Evolutionary conservation across 2,113 vertebrate species (phyloP), one percentile per base, ranked within the genome.

Genomic region (Xenopus laevis): DNA sequence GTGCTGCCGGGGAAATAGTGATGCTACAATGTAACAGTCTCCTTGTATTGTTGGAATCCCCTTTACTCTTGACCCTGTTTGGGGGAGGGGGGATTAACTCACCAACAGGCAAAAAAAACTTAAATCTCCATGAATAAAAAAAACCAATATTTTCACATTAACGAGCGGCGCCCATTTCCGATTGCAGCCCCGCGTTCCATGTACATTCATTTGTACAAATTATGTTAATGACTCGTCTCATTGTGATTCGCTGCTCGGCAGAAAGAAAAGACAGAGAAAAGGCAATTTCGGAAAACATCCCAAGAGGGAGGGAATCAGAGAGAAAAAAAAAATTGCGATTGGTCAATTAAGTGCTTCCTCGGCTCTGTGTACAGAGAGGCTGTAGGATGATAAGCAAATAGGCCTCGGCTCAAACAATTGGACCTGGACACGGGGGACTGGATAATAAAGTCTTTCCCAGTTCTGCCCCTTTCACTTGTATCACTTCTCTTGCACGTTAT

Each of bases 141-240:
- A 74, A 74, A 74, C 55, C n/a, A n/a, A 61, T 65, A 74, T 60
- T 74, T 74, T 74, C 72, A n/a, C n/a, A n/a, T n/a, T n/a, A n/a
- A n/a, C n/a, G n/a, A n/a, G n/a, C 23, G 13, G 23, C 13, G 53
- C 4, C 57, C 50, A 12, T 50, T 50, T 74, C 67, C 65, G 59
- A 74, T 74, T 74, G 58, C 72, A 47, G 57, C 62, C 59, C 72
- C 59, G 46, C 72, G 33, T 68, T 74, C 65, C 72, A 52, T 74
- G 72, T 60, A 68, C 61, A 74, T 74, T 74, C 65, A 68, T 74
- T 74, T 74, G 72, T 74, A 74, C 72, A 68, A 74, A 74, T 74
- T 74, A 74, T 74, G 65, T 68, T 61, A 74, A 74, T 68, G 72
- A 61, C 63, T 74, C 18, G 27, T 8, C 40, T 46, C 47, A 21